phyloP scores from a whole-genome alignment of 2,113 vertebrate genomes.

The Phrynosoma platyrhinos region DNA sequence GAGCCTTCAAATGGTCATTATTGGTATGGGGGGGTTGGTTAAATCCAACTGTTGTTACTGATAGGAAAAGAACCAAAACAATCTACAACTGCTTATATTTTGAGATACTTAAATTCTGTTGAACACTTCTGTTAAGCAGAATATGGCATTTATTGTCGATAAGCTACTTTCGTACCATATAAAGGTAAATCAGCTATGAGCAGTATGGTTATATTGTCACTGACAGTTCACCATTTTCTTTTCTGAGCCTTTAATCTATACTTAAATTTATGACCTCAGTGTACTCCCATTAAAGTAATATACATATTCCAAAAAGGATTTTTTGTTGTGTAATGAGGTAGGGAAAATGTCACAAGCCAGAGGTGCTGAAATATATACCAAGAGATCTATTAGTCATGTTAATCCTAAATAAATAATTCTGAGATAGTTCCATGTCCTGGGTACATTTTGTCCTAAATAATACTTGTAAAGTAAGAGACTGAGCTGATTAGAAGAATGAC shows the following conservation, averaged over 20 bases:
- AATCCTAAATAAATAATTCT: not conserved
- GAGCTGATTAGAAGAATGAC: not conserved
- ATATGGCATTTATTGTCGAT: not conserved
- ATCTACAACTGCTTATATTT: not conserved
- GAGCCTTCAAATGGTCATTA: not conserved
- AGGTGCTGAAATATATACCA: conserved; percentile 34
- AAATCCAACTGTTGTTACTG: not conserved
- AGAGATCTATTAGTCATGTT: conserved; percentile 34
- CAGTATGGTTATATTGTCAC: not conserved
- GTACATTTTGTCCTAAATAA: not conserved
- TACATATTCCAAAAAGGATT: not conserved
- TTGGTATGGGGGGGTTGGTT: not conserved
- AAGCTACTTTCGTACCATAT: not conserved
- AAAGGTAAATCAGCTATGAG: not conserved
- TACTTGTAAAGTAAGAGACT: not conserved
- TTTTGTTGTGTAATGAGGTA: not conserved
- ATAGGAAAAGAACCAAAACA: not conserved
- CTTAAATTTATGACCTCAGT: not conserved
- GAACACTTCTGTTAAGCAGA: not conserved
- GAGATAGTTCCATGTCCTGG: not conserved
- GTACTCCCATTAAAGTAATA: not conserved
- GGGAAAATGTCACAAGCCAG: not conserved
- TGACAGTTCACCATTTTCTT: conserved; percentile 9
- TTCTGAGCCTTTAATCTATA: conserved; percentile 14
- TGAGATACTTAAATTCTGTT: not conserved